Conservation (phyloP, 1,140 invertebrate genomes). For the Yoshiicerus persimilis region DNA sequence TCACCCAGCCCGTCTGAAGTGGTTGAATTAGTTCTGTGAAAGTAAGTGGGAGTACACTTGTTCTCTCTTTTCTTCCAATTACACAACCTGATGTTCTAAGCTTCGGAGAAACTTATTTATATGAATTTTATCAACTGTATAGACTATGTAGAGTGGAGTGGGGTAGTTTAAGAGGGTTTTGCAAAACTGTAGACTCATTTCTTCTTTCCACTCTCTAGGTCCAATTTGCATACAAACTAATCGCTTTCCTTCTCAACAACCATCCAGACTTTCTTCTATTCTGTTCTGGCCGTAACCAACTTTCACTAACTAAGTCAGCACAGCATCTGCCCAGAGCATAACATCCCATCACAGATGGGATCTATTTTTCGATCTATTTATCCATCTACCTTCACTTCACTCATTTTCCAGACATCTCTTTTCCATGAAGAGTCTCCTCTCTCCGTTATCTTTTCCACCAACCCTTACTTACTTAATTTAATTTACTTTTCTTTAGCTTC, state of each 20-base stretch:
- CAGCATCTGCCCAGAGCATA: not conserved
- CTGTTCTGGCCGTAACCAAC: not conserved
- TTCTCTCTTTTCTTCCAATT: conserved; percentile 10
- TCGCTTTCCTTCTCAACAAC: conserved; percentile 19
- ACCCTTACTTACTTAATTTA: not conserved
- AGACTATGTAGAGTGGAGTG: not conserved
- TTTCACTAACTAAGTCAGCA: not conserved
- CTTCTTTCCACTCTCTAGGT: not conserved
- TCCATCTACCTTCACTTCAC: not conserved
- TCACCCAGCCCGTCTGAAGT: not conserved
- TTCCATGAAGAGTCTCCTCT: not conserved
- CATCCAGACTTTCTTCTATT: not conserved
- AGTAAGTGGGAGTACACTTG: not conserved
- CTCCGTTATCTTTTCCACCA: not conserved
- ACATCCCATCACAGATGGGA: not conserved
- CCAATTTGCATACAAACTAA: conserved; percentile 36
- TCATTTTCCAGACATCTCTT: not conserved
- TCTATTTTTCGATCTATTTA: not conserved
- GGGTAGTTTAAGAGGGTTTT: not conserved
- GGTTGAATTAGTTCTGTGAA: not conserved
- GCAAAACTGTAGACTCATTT: not conserved
- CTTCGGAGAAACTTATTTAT: not conserved
- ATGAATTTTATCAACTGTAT: not conserved
- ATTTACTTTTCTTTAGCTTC: not conserved
- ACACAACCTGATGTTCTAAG: not conserved